Evolutionary conservation across 1,140 invertebrate genomes (phyloP).

Genomic region (Hylaeus anthracinus): DNA sequence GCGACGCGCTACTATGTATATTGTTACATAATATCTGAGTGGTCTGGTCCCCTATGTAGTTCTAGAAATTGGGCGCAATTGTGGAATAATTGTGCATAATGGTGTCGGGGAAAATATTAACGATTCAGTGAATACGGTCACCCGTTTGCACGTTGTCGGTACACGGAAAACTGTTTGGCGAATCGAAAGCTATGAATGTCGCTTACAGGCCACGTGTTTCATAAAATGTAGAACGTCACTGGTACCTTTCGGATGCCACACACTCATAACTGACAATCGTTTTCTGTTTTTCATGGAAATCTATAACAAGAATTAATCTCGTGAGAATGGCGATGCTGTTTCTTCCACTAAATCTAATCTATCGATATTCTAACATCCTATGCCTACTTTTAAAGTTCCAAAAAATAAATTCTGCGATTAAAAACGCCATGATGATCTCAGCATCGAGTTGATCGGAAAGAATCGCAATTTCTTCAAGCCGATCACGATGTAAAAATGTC

Average conservation of each 20-base stretch:
- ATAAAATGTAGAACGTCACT: neutral
- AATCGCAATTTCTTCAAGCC: neutral
- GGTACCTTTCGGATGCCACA: neutral
- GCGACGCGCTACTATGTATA: constrained; percentile 35
- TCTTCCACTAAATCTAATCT: too few relatives aligned
- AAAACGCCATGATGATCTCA: too few relatives aligned
- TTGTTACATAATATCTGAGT: constrained; percentile 48
- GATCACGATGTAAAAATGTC: neutral
- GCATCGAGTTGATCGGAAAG: neutral
- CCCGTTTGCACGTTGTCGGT: constrained; percentile 37
- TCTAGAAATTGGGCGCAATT: constrained; percentile 60
- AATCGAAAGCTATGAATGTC: constrained; percentile 41
- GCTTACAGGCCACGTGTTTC: neutral
- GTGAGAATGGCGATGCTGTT: too few relatives aligned
- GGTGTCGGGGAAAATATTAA: constrained; percentile 54
- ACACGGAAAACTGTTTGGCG: constrained; percentile 12
- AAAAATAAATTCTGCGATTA: too few relatives aligned
- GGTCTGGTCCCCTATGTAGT: constrained; percentile 32
- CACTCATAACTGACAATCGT: neutral
- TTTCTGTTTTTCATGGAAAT: too few relatives aligned
- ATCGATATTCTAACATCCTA: too few relatives aligned
- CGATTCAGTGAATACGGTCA: constrained; percentile 50
- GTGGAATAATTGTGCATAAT: constrained; percentile 62
- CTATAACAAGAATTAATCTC: too few relatives aligned
- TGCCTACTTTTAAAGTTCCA: too few relatives aligned